These are phyloP conservation scores for Paraescarpia echinospica DNA, from an alignment of 1,140 invertebrate genomes.

Conservation along the genomic window DNA sequence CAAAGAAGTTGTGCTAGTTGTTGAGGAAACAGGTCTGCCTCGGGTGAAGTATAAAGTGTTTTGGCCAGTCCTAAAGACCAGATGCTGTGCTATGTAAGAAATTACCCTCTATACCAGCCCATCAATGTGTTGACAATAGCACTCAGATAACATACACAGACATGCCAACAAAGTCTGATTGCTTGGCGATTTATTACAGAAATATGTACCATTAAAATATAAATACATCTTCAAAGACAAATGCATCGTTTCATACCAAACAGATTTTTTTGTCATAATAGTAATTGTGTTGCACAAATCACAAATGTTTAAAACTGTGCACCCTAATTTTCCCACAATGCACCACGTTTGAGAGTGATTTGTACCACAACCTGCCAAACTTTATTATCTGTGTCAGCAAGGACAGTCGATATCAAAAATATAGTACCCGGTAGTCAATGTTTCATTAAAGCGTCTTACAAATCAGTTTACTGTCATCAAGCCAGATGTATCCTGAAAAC, in stretches of 20 bases:
- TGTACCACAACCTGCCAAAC: neutral
- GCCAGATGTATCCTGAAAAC: neutral
- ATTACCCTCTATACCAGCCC: no score
- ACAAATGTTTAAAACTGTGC: constrained; percentile 4
- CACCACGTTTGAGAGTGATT: neutral
- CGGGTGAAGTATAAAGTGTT: neutral
- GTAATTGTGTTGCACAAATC: constrained; percentile 1
- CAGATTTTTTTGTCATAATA: constrained; percentile 10
- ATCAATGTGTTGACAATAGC: neutral
- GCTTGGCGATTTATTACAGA: constrained; percentile 25
- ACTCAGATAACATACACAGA: neutral
- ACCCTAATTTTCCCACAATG: neutral
- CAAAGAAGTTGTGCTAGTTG: neutral
- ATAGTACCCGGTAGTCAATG: neutral
- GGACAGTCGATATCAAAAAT: neutral
- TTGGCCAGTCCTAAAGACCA: neutral
- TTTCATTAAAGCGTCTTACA: neutral
- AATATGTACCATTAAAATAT: constrained; percentile 29
- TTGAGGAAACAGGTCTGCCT: neutral
- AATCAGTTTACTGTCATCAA: neutral
- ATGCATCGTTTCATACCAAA: constrained; percentile 7
- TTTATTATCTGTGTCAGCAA: neutral
- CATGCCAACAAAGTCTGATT: neutral
- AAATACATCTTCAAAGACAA: constrained; percentile 23
- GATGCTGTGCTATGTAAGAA: no score